Evolutionary conservation across 2,888 invertebrate genomes (phyloP), one percentile per base, ranked within the genome.

Genomic region (Cerastis rubricosa): DNA sequence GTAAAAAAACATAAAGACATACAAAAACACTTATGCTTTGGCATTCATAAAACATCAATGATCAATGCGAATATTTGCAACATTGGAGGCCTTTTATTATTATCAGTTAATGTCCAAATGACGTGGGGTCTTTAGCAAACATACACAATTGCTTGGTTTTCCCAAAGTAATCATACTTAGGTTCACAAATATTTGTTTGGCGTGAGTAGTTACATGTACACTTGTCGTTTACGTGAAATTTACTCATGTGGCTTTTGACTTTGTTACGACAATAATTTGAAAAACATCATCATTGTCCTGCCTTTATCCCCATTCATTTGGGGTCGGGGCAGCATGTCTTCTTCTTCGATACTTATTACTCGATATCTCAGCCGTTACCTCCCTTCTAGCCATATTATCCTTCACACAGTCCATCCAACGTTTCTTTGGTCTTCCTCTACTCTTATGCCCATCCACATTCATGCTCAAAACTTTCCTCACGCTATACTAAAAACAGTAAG

Each of bases 111-210:
- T 45, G 79, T 71, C 71, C 79, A 67, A 40, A 29, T 67, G 80
- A 79, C 80, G 79, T 29, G 7, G 9, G 22, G 61, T 47, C 29
- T 67, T 47, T 4, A 29, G 4, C 57, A 79, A 68, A 80, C 43
- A 80, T 64, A 3, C 35, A 72, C 72, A 49, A 64, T 63, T 25
- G 25, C 67, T 68, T 43, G 80, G 73, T 8, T 80, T 79, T 79
- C 68, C 80, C 74, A 59, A n/a, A 74, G 74, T 61, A 45, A 74
- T 65, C 64, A 47, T 59, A 59, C 57, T 68, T 74, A 19, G 19
- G 57, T 69, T 74, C 40, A 19, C 64, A 65, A 80, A 80, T 69
- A 80, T 80, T 80, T 69, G 79, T 69, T 51, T 54, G 19, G 49
- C 25, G 17, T 59, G 54, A 78, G n/a, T 12, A 64, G 54, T 64